Evolutionary conservation across 2,888 invertebrate species (phyloP), one percentile per base, ranked within the genome.

Genomic region (Steromphala cineraria): DNA sequence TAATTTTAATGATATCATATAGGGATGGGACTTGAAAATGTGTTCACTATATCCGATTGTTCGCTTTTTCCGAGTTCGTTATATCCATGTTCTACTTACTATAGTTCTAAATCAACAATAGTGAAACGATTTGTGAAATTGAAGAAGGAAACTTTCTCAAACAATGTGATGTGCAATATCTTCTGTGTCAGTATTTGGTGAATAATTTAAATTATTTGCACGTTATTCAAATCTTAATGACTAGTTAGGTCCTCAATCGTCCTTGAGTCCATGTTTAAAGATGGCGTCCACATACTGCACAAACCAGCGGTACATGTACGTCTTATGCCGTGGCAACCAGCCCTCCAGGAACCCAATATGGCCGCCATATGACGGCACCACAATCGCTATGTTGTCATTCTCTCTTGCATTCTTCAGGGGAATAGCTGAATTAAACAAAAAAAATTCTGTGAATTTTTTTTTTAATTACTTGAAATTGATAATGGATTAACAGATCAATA

Each of bases 311-410:
- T 92, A 91, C 89, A 92, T 90, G 85, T 91, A 92, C 40, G 87
- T 90, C 5, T 86, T 80, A 53, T 91, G 87, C 1, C 91, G 89
- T 7, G 94, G 93, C 19, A 92, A 87, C 2, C 92, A 77, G 0
- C 93, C 92, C 81, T 94, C 94, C 89, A 94, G 88, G 85, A 94
- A 94, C 76, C 94, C 94, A 82, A 94, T 94, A 88, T 94, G 94
- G 62, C 94, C 94, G 7, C 94, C 94, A 81, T 93, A 93, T 3
- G 91, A 89, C 0, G 94, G 94, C 67, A 93, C 88, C 4, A 94
- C 89, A 0, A 93, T 91, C 76, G 93, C 91, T 31, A 94, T 92
- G 84, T 93, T 89, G 75, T 92, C 91, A 82, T 92, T 92, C 24
- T 90, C 80, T 24, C 89, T 84, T 1, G 93, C 93, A 17, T 93